Evolutionary conservation across 2,113 vertebrate genomes (phyloP).

Genomic region (Bambusicola thoracicus): DNA sequence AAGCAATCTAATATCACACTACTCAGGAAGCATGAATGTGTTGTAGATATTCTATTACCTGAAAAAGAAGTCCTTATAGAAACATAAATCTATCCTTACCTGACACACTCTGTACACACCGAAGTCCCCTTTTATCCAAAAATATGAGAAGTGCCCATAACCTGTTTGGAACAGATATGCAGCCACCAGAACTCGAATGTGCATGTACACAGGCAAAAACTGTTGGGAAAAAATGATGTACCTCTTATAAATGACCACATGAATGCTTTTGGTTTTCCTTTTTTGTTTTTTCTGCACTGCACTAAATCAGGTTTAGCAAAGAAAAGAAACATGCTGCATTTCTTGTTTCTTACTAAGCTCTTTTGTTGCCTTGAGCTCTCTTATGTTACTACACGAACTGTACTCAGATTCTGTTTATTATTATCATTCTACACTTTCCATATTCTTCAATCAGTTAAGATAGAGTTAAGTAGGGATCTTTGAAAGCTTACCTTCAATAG

Average conservation of each 20-base stretch:
- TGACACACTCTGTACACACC: conserved; percentile 96
- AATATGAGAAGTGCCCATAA: conserved; percentile 98
- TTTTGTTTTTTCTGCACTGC: not conserved
- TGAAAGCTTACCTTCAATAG: not conserved
- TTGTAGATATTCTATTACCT: not conserved
- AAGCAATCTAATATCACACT: not conserved
- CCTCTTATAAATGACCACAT: not conserved
- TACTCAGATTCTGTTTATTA: not conserved
- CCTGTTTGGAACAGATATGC: conserved; percentile 98
- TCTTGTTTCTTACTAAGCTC: not conserved
- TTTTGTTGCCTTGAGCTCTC: not conserved
- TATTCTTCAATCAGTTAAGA: not conserved
- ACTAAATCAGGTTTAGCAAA: not conserved
- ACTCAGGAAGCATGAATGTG: not conserved
- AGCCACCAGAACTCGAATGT: conserved; percentile 95
- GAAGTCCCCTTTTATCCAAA: conserved; percentile 98
- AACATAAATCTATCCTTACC: conserved; percentile 73
- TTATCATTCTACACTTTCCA: not conserved
- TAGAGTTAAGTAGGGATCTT: not conserved
- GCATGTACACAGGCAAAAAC: conserved; percentile 99
- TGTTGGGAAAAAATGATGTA: conserved; percentile 70
- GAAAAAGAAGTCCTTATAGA: not conserved
- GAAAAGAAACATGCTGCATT: not conserved
- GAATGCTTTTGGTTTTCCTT: not conserved
- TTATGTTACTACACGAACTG: not conserved